These are phyloP conservation scores for Chouioia cunea DNA, from an alignment of 2,888 invertebrate genomes.

Conservation along the genomic window DNA sequence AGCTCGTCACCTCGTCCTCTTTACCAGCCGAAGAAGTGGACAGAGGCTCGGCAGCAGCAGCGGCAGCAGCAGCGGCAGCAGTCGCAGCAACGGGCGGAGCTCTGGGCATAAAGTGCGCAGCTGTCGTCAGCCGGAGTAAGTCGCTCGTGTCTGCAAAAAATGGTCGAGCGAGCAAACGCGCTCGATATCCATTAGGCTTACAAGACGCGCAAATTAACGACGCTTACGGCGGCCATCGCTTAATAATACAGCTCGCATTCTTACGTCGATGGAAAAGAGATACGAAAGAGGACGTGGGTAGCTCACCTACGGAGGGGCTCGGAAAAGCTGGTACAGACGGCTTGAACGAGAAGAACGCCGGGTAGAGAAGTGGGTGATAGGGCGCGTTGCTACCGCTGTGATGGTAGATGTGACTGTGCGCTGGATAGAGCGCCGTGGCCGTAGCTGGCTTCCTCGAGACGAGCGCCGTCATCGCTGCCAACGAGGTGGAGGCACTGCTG, in stretches of 20 bases:
- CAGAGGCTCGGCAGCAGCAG: conserved; percentile 66
- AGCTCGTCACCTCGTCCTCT: conserved; percentile 83
- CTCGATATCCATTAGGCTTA: conserved; percentile 24
- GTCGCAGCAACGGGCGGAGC: background rate
- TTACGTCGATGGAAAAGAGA: too few species aligned
- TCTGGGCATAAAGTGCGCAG: conserved; percentile 69
- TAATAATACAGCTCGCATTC: too few species aligned
- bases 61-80: conserved; percentile 24
- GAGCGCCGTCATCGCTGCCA: conserved; percentile 12
- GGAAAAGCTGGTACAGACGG: conserved; percentile 50
- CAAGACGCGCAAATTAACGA: background rate
- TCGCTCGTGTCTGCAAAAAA: conserved; percentile 48
- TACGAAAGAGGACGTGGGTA: too few species aligned
- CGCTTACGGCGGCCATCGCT: too few species aligned
- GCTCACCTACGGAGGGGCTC: conserved; percentile 32
- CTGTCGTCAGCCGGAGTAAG: conserved; percentile 50
- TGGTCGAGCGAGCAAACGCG: background rate
- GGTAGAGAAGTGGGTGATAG: conserved; percentile 65
- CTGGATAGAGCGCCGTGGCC: conserved; percentile 32
- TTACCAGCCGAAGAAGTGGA: conserved; percentile 70
- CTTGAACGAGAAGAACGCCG: conserved; percentile 65
- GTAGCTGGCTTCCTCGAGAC: too few species aligned
- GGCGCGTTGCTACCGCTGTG: conserved; percentile 55
- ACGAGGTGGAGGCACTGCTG: conserved; percentile 28
- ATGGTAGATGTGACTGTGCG: conserved; percentile 63